phyloP scores from a whole-genome alignment of 2,113 vertebrate genomes.

The Chaetura pelagica region DNA sequence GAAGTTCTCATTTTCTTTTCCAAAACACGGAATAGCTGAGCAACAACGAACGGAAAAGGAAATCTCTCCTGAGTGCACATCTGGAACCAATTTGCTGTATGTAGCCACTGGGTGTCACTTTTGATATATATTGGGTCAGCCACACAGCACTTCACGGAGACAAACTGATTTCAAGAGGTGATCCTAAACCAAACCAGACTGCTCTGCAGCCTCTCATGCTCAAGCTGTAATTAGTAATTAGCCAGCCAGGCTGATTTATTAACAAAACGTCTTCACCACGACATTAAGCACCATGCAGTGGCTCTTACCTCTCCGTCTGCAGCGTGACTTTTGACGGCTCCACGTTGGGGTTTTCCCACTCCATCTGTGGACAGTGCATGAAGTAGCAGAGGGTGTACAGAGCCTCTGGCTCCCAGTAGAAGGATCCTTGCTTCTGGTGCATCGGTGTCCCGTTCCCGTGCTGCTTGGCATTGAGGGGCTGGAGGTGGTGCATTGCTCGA shows the following conservation, averaged over 20 bases:
- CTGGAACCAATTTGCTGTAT: constrained; percentile 71
- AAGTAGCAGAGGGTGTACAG: constrained; percentile 98
- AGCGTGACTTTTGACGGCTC: constrained; percentile 95
- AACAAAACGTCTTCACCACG: fast-evolving
- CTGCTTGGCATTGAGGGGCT: constrained; percentile 91
- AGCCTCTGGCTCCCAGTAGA: constrained; percentile 96
- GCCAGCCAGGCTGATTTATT: constrained; percentile 29
- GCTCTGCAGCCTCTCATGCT: background rate
- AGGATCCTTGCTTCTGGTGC: constrained; percentile 86
- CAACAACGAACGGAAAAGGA: constrained; percentile 59
- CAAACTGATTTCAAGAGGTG: constrained; percentile 45
- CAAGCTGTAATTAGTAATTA: constrained; percentile 52
- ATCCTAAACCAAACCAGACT: constrained; percentile 39
- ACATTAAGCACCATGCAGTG: background rate
- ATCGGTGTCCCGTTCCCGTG: constrained; percentile 89
- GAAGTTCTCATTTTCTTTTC: constrained; percentile 72
- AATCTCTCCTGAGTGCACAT: constrained; percentile 62
- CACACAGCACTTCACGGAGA: background rate
- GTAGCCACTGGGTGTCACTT: constrained; percentile 75
- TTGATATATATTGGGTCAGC: constrained; percentile 70
- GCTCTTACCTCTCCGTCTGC: constrained; percentile 91
- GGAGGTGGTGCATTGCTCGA: constrained; percentile 94
- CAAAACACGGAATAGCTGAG: constrained; percentile 64
- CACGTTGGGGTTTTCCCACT: constrained; percentile 98
- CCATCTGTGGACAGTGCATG: constrained; percentile 98